Evolutionary conservation across 2,888 invertebrate species (phyloP), one percentile per base, ranked within the genome.

Genomic region (Lacanobia wlatinum): DNA sequence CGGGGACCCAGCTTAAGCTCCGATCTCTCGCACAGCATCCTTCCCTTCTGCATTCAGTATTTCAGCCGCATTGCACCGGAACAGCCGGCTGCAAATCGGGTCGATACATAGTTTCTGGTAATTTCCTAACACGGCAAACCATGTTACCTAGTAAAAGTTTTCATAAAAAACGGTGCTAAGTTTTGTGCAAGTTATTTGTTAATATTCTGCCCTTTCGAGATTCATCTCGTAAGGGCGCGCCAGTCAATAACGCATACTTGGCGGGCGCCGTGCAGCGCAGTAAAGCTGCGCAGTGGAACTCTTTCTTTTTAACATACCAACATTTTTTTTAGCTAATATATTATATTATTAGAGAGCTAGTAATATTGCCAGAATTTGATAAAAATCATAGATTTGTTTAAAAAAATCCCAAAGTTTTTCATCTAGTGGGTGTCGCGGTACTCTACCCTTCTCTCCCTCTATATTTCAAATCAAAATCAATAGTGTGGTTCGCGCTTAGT

Each of bases 261-360:
- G 4, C 10, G 1, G 18, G 18, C 53, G 7, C 6, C 8, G 1
- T 18, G 18, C 46, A 53, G 18, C 53, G 68, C 69, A 48, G 9
- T 8, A 46, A 18, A 53, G 48, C 8, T 60, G 53, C 77, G 48
- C 69, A 66, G 48, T 43, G 34, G 14, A 71, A 10, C 1, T 10
- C n/a, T 76, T 67, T 21, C 18, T 12, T 23, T 23, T 34, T n/a
- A 9, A 56, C 38, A 18, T 58, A 2, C 28, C 4, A 14, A n/a
- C 18, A 18, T 2, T 28, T 21, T 18, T 28, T 10, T 40, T 50
- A 50, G 14, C 7, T 2, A 10, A 1, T 8, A 43, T 23, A n/a
- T 34, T 18, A 0, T 14, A 28, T 0, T 14, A 21, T 50, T 50
- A 4, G 0, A 16, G n/a, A n/a, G 43, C 12, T 14, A 43, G 14